Evolutionary conservation across 2,797 vertebrate genomes (phyloP).

Genomic region (Scleropages formosus): DNA sequence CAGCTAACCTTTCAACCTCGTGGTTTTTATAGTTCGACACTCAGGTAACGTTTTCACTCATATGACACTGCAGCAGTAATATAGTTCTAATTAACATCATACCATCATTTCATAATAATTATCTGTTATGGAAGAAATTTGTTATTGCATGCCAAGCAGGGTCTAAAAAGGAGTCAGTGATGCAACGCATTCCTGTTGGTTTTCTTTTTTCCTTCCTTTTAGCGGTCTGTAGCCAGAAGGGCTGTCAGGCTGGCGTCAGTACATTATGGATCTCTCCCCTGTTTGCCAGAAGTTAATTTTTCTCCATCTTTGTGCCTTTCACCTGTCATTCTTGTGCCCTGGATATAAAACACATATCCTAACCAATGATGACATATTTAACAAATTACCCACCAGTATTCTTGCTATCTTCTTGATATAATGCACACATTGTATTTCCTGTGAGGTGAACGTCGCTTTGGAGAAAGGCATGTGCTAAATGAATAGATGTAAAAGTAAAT

Average conservation of each 20-base stretch:
- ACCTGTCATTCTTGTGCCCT: constrained; percentile 56
- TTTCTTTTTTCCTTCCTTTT: constrained; percentile 40
- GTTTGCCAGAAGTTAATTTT: constrained; percentile 59
- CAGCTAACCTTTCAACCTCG: constrained; percentile 25
- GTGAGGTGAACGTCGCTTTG: no score
- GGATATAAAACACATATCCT: constrained; percentile 31
- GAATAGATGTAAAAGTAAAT: no score
- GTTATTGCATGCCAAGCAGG: constrained; percentile 47
- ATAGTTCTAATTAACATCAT: constrained; percentile 23
- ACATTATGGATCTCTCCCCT: constrained; percentile 51
- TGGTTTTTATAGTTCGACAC: background rate
- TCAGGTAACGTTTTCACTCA: constrained; percentile 7
- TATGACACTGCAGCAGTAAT: constrained; percentile 36
- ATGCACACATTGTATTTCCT: no score
- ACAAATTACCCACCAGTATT: constrained; percentile 43
- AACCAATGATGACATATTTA: constrained; percentile 30
- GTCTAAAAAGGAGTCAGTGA: constrained; percentile 48
- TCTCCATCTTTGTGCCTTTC: constrained; percentile 48
- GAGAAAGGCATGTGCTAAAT: no score
- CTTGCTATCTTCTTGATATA: no score
- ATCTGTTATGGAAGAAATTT: constrained; percentile 39
- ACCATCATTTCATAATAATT: constrained; percentile 23
- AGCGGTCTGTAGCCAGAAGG: constrained; percentile 51
- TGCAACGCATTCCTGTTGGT: constrained; percentile 55
- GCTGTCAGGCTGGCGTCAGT: constrained; percentile 58